Evolutionary conservation across 2,888 invertebrate species (phyloP).

Genomic region (Achlya flavicornis): DNA sequence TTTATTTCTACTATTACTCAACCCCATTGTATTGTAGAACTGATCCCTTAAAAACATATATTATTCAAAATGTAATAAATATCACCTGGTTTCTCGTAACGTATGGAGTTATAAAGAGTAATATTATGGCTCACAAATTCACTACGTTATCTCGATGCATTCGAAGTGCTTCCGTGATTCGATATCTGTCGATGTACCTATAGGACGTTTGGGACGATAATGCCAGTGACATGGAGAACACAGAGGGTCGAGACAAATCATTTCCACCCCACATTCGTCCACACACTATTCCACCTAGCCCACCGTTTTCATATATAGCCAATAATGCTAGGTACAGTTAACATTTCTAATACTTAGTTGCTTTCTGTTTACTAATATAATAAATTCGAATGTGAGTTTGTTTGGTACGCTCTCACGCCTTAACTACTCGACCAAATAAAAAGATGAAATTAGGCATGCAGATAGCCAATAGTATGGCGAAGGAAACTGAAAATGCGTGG

Average conservation of each 20-base stretch:
- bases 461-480: too few species aligned
- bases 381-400: too few species aligned
- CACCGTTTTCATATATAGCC: too few species aligned
- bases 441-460: too few species aligned
- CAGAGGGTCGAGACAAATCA: neutral
- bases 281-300: too few species aligned
- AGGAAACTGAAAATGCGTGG: too few species aligned
- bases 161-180: neutral
- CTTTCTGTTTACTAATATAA: too few species aligned
- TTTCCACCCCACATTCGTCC: neutral
- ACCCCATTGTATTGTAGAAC: neutral
- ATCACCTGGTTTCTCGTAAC: neutral
- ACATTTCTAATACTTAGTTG: too few species aligned
- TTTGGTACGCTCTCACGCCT: too few species aligned
- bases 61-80: neutral
- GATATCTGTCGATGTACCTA: neutral
- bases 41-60: neutral
- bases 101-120: neutral
- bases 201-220: neutral
- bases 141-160: neutral
- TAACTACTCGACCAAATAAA: too few species aligned
- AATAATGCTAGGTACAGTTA: too few species aligned
- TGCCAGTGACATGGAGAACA: neutral
- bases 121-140: neutral
- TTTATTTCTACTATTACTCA: neutral